Percentiles rank a stretch among this genome's conserved stretches.
Evolutionary conservation across 2,113 vertebrate genomes (phyloP).

Genomic region (Dipodomys ordii): DNA sequence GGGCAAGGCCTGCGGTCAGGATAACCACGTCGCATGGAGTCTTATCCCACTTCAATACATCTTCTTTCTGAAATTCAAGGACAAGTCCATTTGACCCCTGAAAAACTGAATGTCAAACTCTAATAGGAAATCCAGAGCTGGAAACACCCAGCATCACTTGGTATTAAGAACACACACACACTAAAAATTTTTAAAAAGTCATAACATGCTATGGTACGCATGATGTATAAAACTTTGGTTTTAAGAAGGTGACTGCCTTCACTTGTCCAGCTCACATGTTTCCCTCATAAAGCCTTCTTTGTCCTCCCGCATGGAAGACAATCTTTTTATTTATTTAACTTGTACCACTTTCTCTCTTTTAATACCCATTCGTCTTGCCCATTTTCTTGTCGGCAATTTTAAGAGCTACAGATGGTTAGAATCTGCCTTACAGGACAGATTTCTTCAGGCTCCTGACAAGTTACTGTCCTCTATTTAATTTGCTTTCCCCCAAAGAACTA

Average conservation of each 20-base stretch:
- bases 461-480: neutral
- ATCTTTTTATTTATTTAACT: neutral
- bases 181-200: neutral
- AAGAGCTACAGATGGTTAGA: conserved; percentile 27
- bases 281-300: neutral
- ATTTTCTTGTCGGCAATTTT: neutral
- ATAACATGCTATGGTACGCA: neutral
- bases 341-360: neutral
- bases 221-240: neutral
- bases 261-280: neutral
- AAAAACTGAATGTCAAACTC: neutral
- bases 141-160: neutral
- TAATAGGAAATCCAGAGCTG: neutral
- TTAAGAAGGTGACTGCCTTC: neutral
- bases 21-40: neutral
- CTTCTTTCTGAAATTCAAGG: neutral
- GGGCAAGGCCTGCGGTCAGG: no score
- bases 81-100: neutral
- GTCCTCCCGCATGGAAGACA: neutral
- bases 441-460: neutral
- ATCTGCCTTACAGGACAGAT: neutral
- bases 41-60: neutral
- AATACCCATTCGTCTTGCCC: neutral
- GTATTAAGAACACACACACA: neutral
- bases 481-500: neutral